These are phyloP conservation scores for Acleris cristana DNA, from an alignment of 2,888 invertebrate genomes.

Conservation along the genomic window DNA sequence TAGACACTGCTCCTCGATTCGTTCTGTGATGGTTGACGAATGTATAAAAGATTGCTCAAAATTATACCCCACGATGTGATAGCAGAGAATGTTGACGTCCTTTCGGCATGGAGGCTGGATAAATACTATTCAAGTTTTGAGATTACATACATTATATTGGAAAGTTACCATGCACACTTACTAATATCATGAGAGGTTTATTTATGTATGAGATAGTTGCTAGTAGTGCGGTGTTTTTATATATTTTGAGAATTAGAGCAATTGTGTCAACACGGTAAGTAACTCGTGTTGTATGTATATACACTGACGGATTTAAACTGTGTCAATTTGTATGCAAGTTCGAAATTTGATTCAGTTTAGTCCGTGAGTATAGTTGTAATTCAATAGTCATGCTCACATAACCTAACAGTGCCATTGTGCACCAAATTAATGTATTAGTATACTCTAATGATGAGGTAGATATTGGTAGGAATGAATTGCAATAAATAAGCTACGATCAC, in stretches of 20 bases:
- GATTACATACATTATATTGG: constrained; percentile 43
- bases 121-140: constrained; percentile 17
- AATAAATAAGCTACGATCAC: constrained; percentile 15
- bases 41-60: constrained; percentile 64
- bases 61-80: constrained; percentile 59
- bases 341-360: no score
- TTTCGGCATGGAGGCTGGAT: neutral
- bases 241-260: constrained; percentile 38
- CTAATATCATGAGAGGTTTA: constrained; percentile 45
- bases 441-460: constrained; percentile 49
- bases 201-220: constrained; percentile 40
- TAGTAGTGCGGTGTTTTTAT: constrained; percentile 33
- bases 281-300: constrained; percentile 43
- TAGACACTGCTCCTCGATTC: neutral
- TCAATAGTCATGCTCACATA: constrained; percentile 53
- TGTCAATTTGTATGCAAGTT: no score
- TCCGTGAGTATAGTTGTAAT: constrained; percentile 46
- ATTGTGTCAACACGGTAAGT: constrained; percentile 41
- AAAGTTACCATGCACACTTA: constrained; percentile 55
- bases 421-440: constrained; percentile 60
- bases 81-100: constrained; percentile 45
- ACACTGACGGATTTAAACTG: no score
- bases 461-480: constrained; percentile 39
- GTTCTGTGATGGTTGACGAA: constrained; percentile 33
- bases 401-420: constrained; percentile 63